Percentiles rank a stretch among this genome's conserved stretches.
These are phyloP conservation scores for Balanococcus diminutus DNA, from an alignment of 2,888 invertebrate species.

Conservation along the genomic window DNA sequence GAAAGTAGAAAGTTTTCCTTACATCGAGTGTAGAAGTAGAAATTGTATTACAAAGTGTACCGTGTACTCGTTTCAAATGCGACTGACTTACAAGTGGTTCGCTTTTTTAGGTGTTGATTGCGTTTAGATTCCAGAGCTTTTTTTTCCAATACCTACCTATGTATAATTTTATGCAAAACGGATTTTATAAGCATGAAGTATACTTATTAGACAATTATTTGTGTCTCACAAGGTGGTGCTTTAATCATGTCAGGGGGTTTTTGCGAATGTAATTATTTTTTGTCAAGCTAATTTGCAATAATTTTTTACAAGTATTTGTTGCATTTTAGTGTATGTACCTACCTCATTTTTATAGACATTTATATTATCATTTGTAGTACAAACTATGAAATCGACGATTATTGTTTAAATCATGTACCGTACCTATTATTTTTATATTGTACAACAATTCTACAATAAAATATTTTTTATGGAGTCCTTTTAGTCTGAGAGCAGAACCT, in stretches of 20 bases:
- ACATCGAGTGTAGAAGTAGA: background rate
- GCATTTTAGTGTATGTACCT: background rate
- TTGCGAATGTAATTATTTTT: background rate
- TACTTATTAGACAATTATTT: no score
- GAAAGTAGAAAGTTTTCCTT: background rate
- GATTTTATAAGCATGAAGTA: background rate
- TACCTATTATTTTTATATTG: no score
- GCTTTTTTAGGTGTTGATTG: background rate
- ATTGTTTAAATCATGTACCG: no score
- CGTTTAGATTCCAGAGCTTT: background rate
- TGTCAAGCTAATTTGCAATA: background rate
- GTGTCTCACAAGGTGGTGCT: background rate
- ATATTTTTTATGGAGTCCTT: no score
- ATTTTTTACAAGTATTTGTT: background rate
- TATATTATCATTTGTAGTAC: no score
- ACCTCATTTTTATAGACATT: no score
- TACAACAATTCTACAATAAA: no score
- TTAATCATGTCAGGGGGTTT: no score
- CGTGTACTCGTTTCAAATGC: background rate
- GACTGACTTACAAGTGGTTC: background rate
- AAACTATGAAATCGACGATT: no score
- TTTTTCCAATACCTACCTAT: no score
- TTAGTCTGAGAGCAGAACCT: no score
- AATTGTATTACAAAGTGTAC: background rate
- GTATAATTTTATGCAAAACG: background rate